These are phyloP conservation scores for Drosophila koepferae DNA, from an alignment of 2,888 invertebrate species.

Conservation along the genomic window DNA sequence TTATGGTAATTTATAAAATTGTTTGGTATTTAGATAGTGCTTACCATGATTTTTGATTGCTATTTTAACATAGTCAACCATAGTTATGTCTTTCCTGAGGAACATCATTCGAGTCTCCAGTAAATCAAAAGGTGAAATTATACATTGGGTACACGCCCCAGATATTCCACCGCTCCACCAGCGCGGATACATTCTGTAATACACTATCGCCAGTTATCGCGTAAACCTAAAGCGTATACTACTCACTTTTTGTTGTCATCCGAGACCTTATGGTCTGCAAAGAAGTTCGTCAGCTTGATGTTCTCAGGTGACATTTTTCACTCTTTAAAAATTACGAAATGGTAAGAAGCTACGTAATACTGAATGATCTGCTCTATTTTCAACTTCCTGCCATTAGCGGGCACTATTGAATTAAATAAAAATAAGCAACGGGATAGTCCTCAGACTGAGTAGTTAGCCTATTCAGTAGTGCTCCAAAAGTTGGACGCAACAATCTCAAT, in stretches of 20 bases:
- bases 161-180: slow-evolving; percentile 61
- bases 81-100: slow-evolving; percentile 12
- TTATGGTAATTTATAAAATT: background rate
- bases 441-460: background rate
- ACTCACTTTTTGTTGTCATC: slow-evolving; percentile 20
- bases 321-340: background rate
- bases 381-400: slow-evolving; percentile 32
- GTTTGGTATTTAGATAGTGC: background rate
- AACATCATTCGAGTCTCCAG: slow-evolving; percentile 55
- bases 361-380: background rate
- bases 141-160: slow-evolving; percentile 31
- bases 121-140: slow-evolving; percentile 52
- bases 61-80: background rate
- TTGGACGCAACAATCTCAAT: background rate
- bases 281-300: slow-evolving; percentile 39
- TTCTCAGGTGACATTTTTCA: background rate
- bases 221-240: background rate
- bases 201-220: background rate
- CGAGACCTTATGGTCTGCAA: background rate
- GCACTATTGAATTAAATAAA: background rate
- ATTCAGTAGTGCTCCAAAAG: background rate
- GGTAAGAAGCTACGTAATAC: background rate
- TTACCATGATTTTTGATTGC: slow-evolving; percentile 42
- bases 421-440: background rate
- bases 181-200: slow-evolving; percentile 35